These are phyloP conservation scores for Pseudochromis fuscus DNA, from an alignment of 2,797 vertebrate species.

Conservation along the genomic window DNA sequence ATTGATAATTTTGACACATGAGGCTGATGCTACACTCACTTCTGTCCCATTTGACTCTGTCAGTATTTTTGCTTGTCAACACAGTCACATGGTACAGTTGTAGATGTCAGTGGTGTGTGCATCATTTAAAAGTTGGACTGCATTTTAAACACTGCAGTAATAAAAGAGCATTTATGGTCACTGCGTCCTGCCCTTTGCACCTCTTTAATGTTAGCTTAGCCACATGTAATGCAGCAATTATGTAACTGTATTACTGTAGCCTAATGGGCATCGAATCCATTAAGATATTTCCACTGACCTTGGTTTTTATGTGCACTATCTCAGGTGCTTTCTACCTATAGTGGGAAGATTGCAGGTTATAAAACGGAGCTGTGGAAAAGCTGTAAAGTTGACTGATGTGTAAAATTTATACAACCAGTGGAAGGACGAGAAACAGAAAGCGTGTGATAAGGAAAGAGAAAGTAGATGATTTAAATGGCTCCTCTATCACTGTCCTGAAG, in stretches of 20 bases:
- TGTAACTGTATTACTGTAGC: conserved; percentile 28
- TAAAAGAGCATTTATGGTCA: conserved; percentile 17
- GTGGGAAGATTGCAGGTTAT: conserved; percentile 19
- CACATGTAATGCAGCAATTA: conserved; percentile 23
- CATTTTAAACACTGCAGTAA: not conserved
- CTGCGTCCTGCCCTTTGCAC: conserved; percentile 22
- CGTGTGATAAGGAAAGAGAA: conserved; percentile 46
- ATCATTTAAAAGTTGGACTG: not conserved
- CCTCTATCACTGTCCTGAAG: conserved; percentile 16
- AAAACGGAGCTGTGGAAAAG: conserved; percentile 27
- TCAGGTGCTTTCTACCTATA: conserved; percentile 28
- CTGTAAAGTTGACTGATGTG: conserved; percentile 56
- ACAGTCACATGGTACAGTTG: too few relatives aligned
- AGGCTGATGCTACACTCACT: too few relatives aligned
- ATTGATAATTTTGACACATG: not conserved
- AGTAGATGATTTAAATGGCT: conserved; percentile 27
- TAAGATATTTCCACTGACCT: conserved; percentile 25
- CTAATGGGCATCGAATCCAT: conserved; percentile 16
- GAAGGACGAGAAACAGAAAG: conserved; percentile 10
- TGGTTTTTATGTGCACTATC: conserved; percentile 29
- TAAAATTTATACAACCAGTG: conserved; percentile 50
- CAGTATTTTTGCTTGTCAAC: too few relatives aligned
- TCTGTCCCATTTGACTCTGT: too few relatives aligned
- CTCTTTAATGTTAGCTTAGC: conserved; percentile 16
- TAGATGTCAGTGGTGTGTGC: too few relatives aligned